phyloP scores from a whole-genome alignment of 2,888 invertebrate genomes.

The Orgyia antiqua region DNA sequence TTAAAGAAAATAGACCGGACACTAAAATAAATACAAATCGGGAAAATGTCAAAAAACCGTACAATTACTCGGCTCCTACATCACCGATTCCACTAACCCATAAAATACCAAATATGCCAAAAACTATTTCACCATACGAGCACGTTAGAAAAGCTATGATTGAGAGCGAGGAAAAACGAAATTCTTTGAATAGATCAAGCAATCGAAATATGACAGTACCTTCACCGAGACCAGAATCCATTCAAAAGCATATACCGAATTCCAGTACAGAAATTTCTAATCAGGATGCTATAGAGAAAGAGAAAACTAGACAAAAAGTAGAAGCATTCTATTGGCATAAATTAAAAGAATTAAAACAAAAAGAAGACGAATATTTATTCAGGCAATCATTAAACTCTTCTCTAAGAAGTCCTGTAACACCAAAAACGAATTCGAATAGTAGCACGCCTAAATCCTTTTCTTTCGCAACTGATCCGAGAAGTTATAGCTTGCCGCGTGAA shows the following conservation, averaged over 20 bases:
- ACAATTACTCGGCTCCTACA: constrained; percentile 69
- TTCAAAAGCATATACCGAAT: constrained; percentile 22
- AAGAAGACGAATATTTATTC: constrained; percentile 76
- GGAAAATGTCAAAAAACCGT: constrained; percentile 38
- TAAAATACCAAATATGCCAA: constrained; percentile 63
- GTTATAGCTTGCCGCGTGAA: constrained; percentile 52
- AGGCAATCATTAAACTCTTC: constrained; percentile 39
- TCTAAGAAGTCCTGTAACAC: constrained; percentile 26
- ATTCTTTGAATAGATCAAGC: constrained; percentile 44
- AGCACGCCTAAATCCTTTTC: constrained; percentile 45
- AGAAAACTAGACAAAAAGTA: constrained; percentile 76
- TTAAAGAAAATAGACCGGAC: constrained; percentile 8
- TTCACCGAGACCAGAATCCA: constrained; percentile 31
- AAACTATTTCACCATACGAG: constrained; percentile 63
- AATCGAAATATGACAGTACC: constrained; percentile 36
- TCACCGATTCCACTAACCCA: constrained; percentile 55
- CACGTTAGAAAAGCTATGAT: constrained; percentile 59
- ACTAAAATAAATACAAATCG: constrained; percentile 12
- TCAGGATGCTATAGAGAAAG: constrained; percentile 52
- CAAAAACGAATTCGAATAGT: constrained; percentile 34
- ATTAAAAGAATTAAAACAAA: constrained; percentile 79
- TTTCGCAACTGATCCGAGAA: constrained; percentile 38
- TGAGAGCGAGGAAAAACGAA: constrained; percentile 59
- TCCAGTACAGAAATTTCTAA: constrained; percentile 22
- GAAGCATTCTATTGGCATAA: constrained; percentile 85